Base-by-base conservation (phyloP, 2,113 vertebrate species). In the Chaenogobius annularis region DNA sequence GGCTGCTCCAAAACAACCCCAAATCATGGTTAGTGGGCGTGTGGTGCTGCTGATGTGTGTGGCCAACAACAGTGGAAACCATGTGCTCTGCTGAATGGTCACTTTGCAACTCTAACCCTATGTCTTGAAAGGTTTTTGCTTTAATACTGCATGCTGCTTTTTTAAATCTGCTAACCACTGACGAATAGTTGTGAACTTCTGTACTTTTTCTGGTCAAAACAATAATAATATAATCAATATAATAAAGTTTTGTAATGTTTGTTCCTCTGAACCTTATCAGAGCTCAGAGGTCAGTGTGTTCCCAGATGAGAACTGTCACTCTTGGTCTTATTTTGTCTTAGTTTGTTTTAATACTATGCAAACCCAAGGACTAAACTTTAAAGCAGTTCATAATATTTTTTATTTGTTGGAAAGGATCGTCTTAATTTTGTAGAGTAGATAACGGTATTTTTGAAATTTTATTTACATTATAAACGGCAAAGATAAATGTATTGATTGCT, bases 1-100 rank as follows among this genome's bases (percentile, higher is more conserved):
- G 94, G 92, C 94, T 97, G 83, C 96, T 99, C 20, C 96, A 95
- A 95, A 96, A 94, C 95, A 95, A 88, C 90, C 95, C 94, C 77
- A 87, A 59, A 68, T 78, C 94, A 95, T 94, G 97, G 98, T 99
- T 95, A 99, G 97, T 99, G 90, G 92, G 94, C 86, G 89, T 93
- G 92, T 17, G 35, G 15, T 35, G 23, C 59, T 37, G 61, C 85
- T 90, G 90, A 89, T 82, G 90, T 84, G 87, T 72, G 77, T 0
- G 77, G 81, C 72, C 75, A 79, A 68, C 73, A 78, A 65, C 68
- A 47, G 78, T 48, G 71, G 67, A 74, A 76, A 73, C 69, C 72
- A 56, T 82, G 70, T 74, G 79, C 65, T 74, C 64, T 67, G 80
- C 67, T 82, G 78, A 79, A 55, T 55, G 37, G 48, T 62, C 66